Percentiles rank a stretch among this genome's conserved stretches.
phyloP scores from a whole-genome alignment of 2,113 vertebrate species.

The Chlamydotis undulata region DNA sequence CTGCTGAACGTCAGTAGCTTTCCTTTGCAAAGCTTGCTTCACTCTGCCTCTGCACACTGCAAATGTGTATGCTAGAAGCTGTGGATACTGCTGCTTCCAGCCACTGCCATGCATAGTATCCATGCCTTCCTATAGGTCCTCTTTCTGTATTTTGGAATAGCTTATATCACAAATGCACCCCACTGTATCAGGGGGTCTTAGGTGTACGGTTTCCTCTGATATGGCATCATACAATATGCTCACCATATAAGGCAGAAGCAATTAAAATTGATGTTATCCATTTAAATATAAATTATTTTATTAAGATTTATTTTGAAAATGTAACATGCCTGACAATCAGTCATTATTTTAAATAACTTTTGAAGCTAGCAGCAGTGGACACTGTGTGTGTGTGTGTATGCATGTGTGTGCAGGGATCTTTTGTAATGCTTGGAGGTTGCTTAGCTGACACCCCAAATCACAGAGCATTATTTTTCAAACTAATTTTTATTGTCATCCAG shows the following conservation, averaged over 20 bases:
- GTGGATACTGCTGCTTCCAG: not conserved
- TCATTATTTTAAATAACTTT: conserved; percentile 41
- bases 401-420: not conserved
- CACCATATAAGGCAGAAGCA: not conserved
- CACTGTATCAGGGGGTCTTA: not conserved
- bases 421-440: conserved; percentile 11
- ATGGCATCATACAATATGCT: not conserved
- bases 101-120: not conserved
- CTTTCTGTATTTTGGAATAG: not conserved
- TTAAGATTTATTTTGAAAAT: conserved; percentile 39
- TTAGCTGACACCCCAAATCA: conserved; percentile 39
- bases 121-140: not conserved
- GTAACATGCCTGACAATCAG: not conserved
- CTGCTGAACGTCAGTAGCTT: not conserved
- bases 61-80: not conserved
- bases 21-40: not conserved
- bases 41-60: not conserved
- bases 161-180: not conserved
- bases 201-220: not conserved
- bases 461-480: conserved; percentile 56
- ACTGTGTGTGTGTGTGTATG: not conserved
- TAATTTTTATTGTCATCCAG: conserved; percentile 81
- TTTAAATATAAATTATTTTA: conserved; percentile 11
- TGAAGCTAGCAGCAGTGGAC: not conserved
- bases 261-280: conserved; percentile 3